phyloP scores from a whole-genome alignment of 2,888 invertebrate species.

The Andrena marginata region DNA sequence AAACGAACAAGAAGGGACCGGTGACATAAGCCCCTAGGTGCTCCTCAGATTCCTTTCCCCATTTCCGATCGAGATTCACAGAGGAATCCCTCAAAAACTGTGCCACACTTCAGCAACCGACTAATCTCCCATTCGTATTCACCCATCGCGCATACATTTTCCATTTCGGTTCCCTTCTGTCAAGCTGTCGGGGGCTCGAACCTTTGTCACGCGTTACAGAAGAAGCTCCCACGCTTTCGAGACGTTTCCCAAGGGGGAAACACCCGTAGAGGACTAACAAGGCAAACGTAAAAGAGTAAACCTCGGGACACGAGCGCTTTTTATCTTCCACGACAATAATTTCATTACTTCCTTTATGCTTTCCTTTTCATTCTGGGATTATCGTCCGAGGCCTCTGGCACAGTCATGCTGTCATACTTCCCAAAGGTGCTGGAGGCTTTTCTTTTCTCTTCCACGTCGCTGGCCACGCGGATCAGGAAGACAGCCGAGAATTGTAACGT shows the following conservation, averaged over 20 bases:
- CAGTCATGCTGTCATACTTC: not conserved
- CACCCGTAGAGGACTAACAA: slow-evolving; percentile 16
- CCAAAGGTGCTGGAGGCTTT: not conserved
- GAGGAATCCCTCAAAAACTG: slow-evolving; percentile 23
- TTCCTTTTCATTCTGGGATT: not conserved
- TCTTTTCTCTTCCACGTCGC: not conserved
- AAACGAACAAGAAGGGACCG: not conserved
- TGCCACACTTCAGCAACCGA: slow-evolving; percentile 16
- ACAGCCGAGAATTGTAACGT: slow-evolving; percentile 4
- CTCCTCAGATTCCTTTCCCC: not conserved
- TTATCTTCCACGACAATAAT: not conserved
- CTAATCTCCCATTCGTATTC: slow-evolving; percentile 35
- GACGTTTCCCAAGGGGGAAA: not conserved
- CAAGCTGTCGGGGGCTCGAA: slow-evolving; percentile 30
- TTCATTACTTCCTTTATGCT: not conserved
- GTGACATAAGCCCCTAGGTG: not conserved
- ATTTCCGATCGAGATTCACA: not conserved
- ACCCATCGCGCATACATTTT: slow-evolving; percentile 20
- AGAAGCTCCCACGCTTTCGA: slow-evolving; percentile 10
- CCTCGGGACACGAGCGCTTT: not conserved
- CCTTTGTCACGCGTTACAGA: slow-evolving; percentile 5
- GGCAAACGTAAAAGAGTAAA: slow-evolving; percentile 24
- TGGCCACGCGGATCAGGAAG: slow-evolving; percentile 15
- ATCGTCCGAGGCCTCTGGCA: not conserved
- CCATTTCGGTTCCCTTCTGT: slow-evolving; percentile 26